These are phyloP conservation scores for Thalassarche chlororhynchos DNA, from an alignment of 2,113 vertebrate genomes.

Conservation along the genomic window DNA sequence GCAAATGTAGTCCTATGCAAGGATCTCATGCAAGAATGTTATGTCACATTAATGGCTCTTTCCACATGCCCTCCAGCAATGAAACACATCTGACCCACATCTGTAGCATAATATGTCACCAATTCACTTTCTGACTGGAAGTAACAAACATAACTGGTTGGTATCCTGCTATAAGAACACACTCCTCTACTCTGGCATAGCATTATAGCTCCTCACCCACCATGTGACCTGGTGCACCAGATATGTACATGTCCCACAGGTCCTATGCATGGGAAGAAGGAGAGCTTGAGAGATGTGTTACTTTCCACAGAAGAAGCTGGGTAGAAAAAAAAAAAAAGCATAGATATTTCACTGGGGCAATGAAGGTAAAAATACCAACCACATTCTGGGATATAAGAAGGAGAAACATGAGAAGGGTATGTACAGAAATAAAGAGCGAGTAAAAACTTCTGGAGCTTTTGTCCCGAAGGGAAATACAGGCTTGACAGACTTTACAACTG, in stretches of 20 bases:
- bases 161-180: not conserved
- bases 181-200: not conserved
- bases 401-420: not conserved
- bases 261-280: not conserved
- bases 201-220: not conserved
- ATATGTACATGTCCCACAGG: not conserved
- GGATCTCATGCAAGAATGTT: not conserved
- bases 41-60: not conserved
- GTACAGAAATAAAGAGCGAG: not conserved
- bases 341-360: not conserved
- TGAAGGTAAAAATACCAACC: not conserved
- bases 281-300: not conserved
- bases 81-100: not conserved
- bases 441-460: not conserved
- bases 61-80: not conserved
- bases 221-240: not conserved
- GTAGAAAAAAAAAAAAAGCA: not conserved
- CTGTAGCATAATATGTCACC: not conserved
- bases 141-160: not conserved
- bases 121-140: not conserved
- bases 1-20: not conserved
- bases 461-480: not conserved
- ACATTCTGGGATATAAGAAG: not conserved
- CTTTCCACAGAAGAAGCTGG: not conserved
- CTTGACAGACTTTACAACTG: slow-evolving; percentile 27